Evolutionary conservation across 2,888 invertebrate species (phyloP).

Genomic region (Aleiodes alternator): DNA sequence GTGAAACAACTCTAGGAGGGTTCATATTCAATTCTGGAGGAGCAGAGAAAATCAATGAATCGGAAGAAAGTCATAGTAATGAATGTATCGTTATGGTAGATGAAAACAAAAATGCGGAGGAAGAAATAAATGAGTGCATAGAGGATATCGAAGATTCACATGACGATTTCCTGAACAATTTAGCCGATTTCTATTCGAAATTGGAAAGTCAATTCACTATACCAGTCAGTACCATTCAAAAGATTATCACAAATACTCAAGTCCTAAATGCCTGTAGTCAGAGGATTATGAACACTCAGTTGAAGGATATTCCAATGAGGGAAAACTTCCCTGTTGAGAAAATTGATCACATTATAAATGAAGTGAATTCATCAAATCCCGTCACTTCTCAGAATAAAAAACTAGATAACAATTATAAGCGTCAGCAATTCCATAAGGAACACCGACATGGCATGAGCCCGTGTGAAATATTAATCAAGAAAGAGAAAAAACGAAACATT

Average conservation of each 20-base stretch:
- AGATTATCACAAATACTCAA: conserved; percentile 25
- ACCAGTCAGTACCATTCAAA: conserved; percentile 14
- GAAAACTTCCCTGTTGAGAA: neutral
- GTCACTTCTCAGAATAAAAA: neutral
- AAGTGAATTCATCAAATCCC: neutral
- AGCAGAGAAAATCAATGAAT: neutral
- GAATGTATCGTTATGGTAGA: neutral
- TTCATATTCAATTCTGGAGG: neutral
- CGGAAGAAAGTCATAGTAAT: neutral
- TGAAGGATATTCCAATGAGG: neutral
- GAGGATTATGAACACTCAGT: neutral
- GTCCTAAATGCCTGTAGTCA: neutral
- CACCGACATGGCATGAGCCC: conserved; percentile 22
- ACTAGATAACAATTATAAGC: neutral
- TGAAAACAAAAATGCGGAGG: too few relatives aligned
- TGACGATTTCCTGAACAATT: neutral
- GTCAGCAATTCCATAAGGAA: neutral
- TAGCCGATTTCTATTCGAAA: conserved; percentile 5
- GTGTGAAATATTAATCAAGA: neutral
- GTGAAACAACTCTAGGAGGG: too few relatives aligned
- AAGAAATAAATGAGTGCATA: too few relatives aligned
- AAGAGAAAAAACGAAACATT: neutral
- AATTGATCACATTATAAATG: neutral
- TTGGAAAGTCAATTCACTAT: conserved; percentile 42
- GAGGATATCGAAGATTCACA: neutral